Percentiles rank a stretch among this genome's conserved stretches.
phyloP scores from a whole-genome alignment of 2,113 vertebrate species.

The Pterocles burchelli region DNA sequence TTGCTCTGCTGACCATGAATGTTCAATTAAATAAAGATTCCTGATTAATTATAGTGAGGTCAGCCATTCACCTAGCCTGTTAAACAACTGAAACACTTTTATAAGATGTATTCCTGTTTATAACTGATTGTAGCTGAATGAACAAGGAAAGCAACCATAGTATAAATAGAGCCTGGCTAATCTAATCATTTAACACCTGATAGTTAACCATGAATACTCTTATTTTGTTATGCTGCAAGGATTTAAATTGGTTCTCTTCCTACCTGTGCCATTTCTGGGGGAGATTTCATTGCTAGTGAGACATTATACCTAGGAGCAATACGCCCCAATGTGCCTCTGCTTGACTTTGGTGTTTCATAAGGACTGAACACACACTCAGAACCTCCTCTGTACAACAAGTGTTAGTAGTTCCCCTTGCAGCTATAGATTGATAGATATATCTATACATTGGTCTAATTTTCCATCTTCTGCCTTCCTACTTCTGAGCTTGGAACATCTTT shows the following conservation, averaged over 20 bases:
- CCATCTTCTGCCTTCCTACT: neutral
- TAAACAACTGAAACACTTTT: slow-evolving; percentile 7
- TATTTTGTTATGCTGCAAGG: neutral
- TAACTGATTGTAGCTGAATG: neutral
- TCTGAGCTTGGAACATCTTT: neutral
- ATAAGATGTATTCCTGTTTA: neutral
- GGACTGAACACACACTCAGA: neutral
- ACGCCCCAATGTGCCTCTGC: neutral
- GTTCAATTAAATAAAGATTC: slow-evolving; percentile 15
- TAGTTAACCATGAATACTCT: neutral
- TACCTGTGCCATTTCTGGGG: neutral
- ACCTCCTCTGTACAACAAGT: neutral
- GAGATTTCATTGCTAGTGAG: neutral
- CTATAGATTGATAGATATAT: neutral
- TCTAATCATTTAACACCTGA: neutral
- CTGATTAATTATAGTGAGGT: slow-evolving; percentile 19
- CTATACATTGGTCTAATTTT: neutral
- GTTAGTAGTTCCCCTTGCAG: neutral
- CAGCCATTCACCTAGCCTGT: slow-evolving; percentile 4
- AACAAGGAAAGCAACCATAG: neutral
- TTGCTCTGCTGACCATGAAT: neutral
- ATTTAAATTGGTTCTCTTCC: neutral
- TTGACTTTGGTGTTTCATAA: neutral
- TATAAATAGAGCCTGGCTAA: neutral
- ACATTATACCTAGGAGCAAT: neutral